Evolutionary conservation across 30 jellyfish, hydroid and myxozoan species (phyloP).

Genomic region (Catostylus mosaicus): DNA sequence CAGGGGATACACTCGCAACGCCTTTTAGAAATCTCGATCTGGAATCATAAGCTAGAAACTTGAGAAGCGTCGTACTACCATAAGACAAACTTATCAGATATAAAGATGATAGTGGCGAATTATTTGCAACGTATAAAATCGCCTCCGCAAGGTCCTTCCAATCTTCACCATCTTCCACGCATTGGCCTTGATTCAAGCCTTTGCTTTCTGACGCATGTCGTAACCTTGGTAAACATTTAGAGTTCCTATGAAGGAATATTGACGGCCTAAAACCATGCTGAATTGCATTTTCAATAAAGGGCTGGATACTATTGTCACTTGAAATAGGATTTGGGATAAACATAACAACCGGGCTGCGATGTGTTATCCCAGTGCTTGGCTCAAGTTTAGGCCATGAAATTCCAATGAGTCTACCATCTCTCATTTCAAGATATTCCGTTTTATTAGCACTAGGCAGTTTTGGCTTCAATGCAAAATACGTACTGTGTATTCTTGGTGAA

Average conservation of each 20-base stretch:
- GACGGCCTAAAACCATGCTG: conserved; percentile 57
- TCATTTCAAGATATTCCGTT: conserved; percentile 59
- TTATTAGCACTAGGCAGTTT: not conserved
- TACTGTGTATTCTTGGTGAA: conserved; percentile 48
- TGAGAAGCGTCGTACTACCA: conserved; percentile 55
- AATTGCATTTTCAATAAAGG: conserved; percentile 36
- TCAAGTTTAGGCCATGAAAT: conserved; percentile 45
- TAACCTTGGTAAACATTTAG: conserved; percentile 24
- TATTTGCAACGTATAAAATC: conserved; percentile 17
- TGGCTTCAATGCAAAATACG: conserved; percentile 17
- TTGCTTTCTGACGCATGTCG: conserved; percentile 28
- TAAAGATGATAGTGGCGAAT: conserved; percentile 29
- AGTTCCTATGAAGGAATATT: conserved; percentile 25
- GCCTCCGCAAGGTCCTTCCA: conserved; percentile 47
- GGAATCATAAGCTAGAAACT: conserved; percentile 27
- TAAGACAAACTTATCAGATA: conserved; percentile 48
- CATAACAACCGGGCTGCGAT: conserved; percentile 38
- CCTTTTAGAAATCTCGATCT: conserved; percentile 29
- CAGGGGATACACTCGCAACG: conserved; percentile 65
- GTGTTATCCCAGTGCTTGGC: not conserved
- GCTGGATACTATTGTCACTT: conserved; percentile 32
- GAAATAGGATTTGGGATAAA: conserved; percentile 26
- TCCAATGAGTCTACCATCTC: conserved; percentile 48
- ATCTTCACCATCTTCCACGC: conserved; percentile 9
- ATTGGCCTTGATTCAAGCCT: not conserved